These are phyloP conservation scores for Sebastes variabilis DNA, from an alignment of 2,797 vertebrate species.

Conservation along the genomic window DNA sequence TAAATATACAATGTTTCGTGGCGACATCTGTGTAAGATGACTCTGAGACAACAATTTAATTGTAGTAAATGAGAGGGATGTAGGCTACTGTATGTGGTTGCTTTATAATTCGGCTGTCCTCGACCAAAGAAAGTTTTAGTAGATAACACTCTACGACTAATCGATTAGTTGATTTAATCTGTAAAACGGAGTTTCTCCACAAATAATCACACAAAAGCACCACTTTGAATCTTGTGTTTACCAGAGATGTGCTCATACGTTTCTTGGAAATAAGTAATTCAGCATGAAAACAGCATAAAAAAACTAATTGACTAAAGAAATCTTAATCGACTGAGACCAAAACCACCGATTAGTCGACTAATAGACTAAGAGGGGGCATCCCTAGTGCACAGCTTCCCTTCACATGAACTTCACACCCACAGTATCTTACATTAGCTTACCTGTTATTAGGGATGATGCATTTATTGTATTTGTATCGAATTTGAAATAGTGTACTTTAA, in stretches of 20 bases:
- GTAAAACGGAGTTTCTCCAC: too few species aligned
- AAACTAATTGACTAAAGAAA: accelerated
- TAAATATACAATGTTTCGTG: neutral
- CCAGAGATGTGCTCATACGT: too few species aligned
- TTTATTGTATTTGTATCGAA: neutral
- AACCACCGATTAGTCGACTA: too few species aligned
- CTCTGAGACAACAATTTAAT: neutral
- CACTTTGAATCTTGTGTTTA: too few species aligned
- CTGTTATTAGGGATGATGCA: neutral
- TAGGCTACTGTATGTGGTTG: neutral
- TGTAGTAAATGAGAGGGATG: neutral
- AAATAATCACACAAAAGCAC: too few species aligned
- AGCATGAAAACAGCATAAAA: too few species aligned
- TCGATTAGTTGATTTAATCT: too few species aligned
- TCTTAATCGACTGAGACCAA: too few species aligned
- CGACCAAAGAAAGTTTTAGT: too few species aligned
- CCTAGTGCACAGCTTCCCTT: neutral
- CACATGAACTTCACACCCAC: neutral
- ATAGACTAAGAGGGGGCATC: accelerated
- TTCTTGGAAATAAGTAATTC: too few species aligned
- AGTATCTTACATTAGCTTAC: neutral
- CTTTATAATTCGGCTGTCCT: neutral
- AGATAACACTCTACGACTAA: too few species aligned
- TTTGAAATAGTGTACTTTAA: neutral
- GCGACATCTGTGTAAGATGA: neutral